Evolutionary conservation across 2,888 invertebrate genomes (phyloP).

Genomic region (Resseliella maxima): DNA sequence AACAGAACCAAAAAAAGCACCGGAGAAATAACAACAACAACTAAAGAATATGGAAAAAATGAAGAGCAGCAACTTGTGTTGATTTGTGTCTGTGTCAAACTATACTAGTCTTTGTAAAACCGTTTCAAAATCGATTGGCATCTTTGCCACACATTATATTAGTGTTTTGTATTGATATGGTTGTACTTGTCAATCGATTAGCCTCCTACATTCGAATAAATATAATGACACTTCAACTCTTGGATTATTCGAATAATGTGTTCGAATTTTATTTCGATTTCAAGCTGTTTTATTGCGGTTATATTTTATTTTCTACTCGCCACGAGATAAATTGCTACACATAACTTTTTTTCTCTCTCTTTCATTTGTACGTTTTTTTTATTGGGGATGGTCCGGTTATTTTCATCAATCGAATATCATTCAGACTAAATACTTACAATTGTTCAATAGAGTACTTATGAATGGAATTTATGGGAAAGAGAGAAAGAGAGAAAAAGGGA

Average conservation of each 20-base stretch:
- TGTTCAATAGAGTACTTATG: not conserved
- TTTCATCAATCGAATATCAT: not conserved
- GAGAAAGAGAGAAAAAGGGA: not conserved
- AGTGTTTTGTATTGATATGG: no score
- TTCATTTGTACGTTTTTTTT: not conserved
- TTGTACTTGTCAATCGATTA: no score
- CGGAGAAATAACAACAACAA: no score
- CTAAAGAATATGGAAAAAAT: no score
- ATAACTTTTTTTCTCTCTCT: not conserved
- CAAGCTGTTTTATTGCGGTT: conserved; percentile 48
- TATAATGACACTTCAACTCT: conserved; percentile 14
- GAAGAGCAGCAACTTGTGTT: no score
- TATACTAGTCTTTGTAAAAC: no score
- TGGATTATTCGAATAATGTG: conserved; percentile 30
- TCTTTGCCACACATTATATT: not conserved
- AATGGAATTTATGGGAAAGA: not conserved
- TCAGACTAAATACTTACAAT: not conserved
- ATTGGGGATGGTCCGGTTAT: not conserved
- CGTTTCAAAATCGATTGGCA: not conserved
- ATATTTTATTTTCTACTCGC: not conserved
- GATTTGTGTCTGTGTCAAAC: not conserved
- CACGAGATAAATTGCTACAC: not conserved
- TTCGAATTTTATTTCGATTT: conserved; percentile 27
- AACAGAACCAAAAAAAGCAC: no score
- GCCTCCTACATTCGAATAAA: conserved; percentile 24